Evolutionary conservation across 2,888 invertebrate species (phyloP), one percentile per base, ranked within the genome.

Genomic region (Embidobia sp.): DNA sequence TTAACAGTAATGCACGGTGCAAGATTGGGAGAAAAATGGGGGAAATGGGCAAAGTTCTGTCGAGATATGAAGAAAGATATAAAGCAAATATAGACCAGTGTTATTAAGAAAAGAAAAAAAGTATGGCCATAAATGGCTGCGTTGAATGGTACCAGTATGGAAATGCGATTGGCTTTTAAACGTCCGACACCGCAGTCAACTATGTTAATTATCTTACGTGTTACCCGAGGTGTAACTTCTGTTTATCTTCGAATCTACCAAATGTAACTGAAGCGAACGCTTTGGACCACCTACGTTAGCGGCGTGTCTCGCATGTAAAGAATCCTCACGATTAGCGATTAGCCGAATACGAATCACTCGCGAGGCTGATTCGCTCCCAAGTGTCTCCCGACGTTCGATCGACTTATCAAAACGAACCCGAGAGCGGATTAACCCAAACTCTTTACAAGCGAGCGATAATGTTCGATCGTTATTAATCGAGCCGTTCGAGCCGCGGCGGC

Each of bases 171-270:
- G 83, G 82, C 82, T 83, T 85, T 85, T 85, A 85, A 85, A 85
- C 81, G 84, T 85, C 84, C 81, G 82, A 84, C 77, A 63, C 80
- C 81, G 82, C 80, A 82, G 79, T 80, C 83, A 84, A 82, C 84
- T 85, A 86, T 86, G 87, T 86, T 87, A 86, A 87, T 87, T 86
- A 79, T 81, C 81, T 73, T 82, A 83, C 85, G 85, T 86, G 86
- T 87, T 85, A 85, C 84, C 80, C 80, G 82, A 86, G 87, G 86
- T 87, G 87, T 87, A 87, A 87, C 87, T 87, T 87, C 85, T 84
- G 87, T 87, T 87, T 87, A 87, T 87, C 87, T 85, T 81, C 84
- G 75, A 83, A 87, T 87, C 86, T 84, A 84, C 81, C 81, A 81
- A 82, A 84, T 87, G 85, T 86, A 84, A 83, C 80, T 83, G 83